Conservation (phyloP, 2,888 invertebrate genomes). For the Pemphredon lugubris region DNA sequence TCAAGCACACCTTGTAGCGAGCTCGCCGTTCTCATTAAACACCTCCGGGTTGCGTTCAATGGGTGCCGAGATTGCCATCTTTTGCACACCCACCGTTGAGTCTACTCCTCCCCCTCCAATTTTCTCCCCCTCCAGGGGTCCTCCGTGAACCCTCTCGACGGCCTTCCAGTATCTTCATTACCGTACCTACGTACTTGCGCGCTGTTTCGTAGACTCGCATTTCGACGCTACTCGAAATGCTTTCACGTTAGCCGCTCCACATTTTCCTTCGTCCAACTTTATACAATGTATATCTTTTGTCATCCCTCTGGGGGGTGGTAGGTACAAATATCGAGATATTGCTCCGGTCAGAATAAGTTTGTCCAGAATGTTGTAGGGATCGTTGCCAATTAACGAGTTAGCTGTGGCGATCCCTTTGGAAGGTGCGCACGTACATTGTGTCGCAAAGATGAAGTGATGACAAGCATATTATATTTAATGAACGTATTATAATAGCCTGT, state of each 20-base stretch:
- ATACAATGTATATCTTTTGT: constrained; percentile 6
- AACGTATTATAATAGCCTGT: no score
- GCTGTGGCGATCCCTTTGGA: no score
- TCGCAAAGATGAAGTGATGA: no score
- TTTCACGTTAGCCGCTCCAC: constrained; percentile 20
- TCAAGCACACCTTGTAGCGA: constrained; percentile 55
- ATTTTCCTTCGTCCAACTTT: constrained; percentile 30
- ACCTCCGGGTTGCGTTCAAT: constrained; percentile 68
- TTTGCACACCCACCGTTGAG: constrained; percentile 54
- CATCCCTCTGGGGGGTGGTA: no score
- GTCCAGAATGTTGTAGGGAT: no score
- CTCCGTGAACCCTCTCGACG: constrained; percentile 31
- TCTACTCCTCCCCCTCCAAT: constrained; percentile 37
- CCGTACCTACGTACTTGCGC: constrained; percentile 18
- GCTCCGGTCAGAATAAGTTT: no score
- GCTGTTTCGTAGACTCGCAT: constrained; percentile 22
- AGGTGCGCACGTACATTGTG: no score
- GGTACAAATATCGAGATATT: no score
- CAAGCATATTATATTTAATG: no score
- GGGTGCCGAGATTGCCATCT: constrained; percentile 67
- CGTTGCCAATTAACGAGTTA: no score
- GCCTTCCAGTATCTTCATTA: constrained; percentile 53
- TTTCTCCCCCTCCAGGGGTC: constrained; percentile 40
- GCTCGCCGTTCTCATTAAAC: constrained; percentile 66
- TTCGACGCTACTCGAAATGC: constrained; percentile 17